phyloP scores from a whole-genome alignment of 2,888 invertebrate genomes.

The Pecten maximus region DNA sequence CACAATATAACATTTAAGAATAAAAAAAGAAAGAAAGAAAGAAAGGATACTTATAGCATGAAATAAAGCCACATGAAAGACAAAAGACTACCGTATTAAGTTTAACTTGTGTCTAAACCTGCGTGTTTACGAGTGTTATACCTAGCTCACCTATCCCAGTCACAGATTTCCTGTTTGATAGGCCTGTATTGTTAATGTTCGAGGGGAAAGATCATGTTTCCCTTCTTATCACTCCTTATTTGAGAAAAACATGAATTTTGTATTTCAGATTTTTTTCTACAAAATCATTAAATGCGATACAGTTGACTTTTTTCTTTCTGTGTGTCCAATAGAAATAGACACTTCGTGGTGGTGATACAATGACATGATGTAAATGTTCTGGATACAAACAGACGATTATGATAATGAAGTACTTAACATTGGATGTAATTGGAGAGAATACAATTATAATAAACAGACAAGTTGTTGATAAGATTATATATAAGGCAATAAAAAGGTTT shows the following conservation, averaged over 20 bases:
- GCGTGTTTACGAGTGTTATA: neutral
- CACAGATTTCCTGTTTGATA: neutral
- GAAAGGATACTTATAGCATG: no score
- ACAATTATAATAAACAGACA: no score
- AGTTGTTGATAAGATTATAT: no score
- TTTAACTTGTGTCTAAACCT: neutral
- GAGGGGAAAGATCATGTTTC: neutral
- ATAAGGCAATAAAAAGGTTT: no score
- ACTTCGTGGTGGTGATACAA: no score
- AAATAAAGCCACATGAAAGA: neutral
- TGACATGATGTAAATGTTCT: no score
- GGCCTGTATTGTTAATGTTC: neutral
- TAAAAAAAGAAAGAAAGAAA: neutral
- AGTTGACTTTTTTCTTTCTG: neutral
- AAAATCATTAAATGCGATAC: slow-evolving; percentile 1
- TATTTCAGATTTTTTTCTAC: neutral
- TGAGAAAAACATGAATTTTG: neutral
- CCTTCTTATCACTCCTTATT: neutral
- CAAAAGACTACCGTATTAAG: neutral
- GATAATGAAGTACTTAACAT: no score
- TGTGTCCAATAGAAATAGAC: neutral
- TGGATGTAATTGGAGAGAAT: no score
- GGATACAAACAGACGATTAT: no score
- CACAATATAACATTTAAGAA: no score
- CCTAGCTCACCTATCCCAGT: neutral